Percentiles rank a stretch among this genome's conserved stretches.
Evolutionary conservation across 2,113 vertebrate species (phyloP).

Genomic region (Patagioenas fasciata): DNA sequence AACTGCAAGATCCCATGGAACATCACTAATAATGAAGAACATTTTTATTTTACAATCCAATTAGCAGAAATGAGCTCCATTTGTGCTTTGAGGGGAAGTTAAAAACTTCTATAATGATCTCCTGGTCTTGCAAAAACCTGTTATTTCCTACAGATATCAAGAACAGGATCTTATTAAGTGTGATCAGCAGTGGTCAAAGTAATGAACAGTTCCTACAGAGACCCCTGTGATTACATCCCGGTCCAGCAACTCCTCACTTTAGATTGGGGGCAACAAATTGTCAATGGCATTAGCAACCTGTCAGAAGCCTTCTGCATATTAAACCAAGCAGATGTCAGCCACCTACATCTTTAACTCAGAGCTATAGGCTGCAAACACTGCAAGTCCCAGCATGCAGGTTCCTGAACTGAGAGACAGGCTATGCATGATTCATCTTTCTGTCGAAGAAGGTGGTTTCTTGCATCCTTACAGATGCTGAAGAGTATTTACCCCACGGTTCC

Average conservation of each 20-base stretch:
- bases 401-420: not conserved
- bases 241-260: not conserved
- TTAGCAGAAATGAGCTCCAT: slow-evolving; percentile 27
- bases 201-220: slow-evolving; percentile 33
- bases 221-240: not conserved
- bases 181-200: slow-evolving; percentile 28
- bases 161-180: slow-evolving; percentile 6
- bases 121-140: slow-evolving; percentile 21
- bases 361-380: not conserved
- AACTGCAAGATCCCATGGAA: slow-evolving; percentile 1
- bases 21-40: slow-evolving; percentile 4
- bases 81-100: slow-evolving; percentile 7
- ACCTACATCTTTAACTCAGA: not conserved
- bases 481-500: not conserved
- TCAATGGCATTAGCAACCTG: not conserved
- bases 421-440: not conserved
- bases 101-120: slow-evolving; percentile 1
- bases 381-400: not conserved
- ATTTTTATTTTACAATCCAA: slow-evolving; percentile 37
- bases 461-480: not conserved
- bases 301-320: not conserved
- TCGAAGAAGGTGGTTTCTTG: not conserved
- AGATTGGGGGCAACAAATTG: not conserved
- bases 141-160: not conserved
- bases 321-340: not conserved